Percentiles rank a stretch among this genome's conserved stretches.
Evolutionary conservation across 2,888 invertebrate genomes (phyloP).

Genomic region (Buathra laborator): DNA sequence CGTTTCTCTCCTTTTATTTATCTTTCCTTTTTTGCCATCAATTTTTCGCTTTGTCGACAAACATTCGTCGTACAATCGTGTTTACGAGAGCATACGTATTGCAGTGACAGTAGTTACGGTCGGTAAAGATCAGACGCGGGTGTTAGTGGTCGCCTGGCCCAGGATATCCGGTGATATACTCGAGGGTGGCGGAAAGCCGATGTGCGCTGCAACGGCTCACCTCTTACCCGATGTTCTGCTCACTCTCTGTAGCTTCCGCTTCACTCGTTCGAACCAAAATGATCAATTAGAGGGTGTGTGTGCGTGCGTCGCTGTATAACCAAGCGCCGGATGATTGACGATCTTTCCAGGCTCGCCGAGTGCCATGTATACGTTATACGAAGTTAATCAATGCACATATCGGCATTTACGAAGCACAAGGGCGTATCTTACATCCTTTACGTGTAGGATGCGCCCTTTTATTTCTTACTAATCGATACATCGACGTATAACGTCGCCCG

Average conservation of each 20-base stretch:
- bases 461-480: background rate
- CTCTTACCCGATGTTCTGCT: background rate
- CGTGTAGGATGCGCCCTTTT: background rate
- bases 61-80: conserved; percentile 13
- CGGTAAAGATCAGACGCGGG: conserved; percentile 33
- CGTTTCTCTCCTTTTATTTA: conserved; percentile 10
- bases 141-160: conserved; percentile 6
- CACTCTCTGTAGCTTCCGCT: background rate
- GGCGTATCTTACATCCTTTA: too few species aligned
- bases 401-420: too few species aligned
- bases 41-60: conserved; percentile 16
- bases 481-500: background rate
- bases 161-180: conserved; percentile 40
- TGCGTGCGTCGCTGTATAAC: background rate
- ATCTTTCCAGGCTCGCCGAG: background rate
- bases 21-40: background rate
- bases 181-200: background rate
- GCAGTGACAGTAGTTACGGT: conserved; percentile 32
- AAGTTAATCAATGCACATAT: too few species aligned
- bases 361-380: background rate
- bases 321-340: background rate
- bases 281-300: conserved; percentile 20
- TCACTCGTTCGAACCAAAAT: background rate
- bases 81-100: conserved; percentile 23
- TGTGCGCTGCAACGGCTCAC: background rate